Base-by-base conservation (phyloP, 2,113 vertebrate genomes). In the Limanda limanda region DNA sequence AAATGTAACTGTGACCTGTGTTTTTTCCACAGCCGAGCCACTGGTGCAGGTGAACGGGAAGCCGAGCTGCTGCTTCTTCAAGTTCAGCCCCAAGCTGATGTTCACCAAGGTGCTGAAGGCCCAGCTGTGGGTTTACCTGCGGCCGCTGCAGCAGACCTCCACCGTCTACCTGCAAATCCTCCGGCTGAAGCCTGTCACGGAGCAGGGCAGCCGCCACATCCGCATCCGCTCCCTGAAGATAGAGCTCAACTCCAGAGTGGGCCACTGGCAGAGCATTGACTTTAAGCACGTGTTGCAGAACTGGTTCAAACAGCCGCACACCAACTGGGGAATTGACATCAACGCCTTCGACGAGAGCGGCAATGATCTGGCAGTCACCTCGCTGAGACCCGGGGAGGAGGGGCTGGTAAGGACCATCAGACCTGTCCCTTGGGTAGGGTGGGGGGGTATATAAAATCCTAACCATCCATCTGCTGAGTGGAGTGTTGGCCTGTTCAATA, bases 301-400 rank as follows among this genome's bases (percentile, higher is more conserved):
- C 94, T 99, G 98, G 98, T 99, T 99, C 94, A 98, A 97, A 89
- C 98, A 99, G 90, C 98, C 98, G 0, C 97, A 99, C 87, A 98
- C 96, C 95, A 99, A 99, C 88, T 99, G 97, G 98, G 98, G 98
- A 72, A 97, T 99, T 76, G 97, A 99, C 94, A 99, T 99, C 96
- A 98, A 98, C 82, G 97, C 97, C 91, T 98, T 97, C 73, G 97
- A 99, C 52, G 97, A 97, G 90, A 98, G 94, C 71, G 98, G 97
- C 92, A 98, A 98, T 81, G 97, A 98, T 90, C 84, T 98, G 94
- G 98, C 97, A 0, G 97, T 99, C 92, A 99, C 98, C 74, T 98
- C 97, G 6, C 94, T 98, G 81, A 94, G 96, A 77, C 96, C 97
- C 2, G 97, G 97, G 14, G 97, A 98, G n/a, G 97, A 99, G 90